Base-by-base conservation (phyloP, 1,140 invertebrate genomes). In the Meloidogyne floridensis region DNA sequence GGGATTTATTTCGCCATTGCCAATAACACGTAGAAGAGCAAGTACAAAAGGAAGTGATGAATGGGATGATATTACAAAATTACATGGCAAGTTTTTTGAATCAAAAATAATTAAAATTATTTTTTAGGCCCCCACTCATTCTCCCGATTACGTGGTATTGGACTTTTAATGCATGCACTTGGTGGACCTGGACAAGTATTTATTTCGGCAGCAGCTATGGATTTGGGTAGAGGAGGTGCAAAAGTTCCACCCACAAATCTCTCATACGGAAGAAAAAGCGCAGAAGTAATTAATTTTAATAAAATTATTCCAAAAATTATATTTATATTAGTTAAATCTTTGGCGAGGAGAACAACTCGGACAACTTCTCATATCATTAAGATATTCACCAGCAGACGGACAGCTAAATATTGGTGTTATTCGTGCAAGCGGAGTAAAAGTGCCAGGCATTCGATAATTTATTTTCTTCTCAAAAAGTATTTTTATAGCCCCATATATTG, bases 111-210 rank as follows among this genome's bases (percentile, higher is more conserved):
- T 77, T 32, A 2, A 15, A 54, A 80, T 79, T 5, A 43, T n/a
- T 70, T 56, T 76, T 10, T 13, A 75, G 59, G n/a, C 11, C 87
- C 72, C 85, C 96, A 96, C 89, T 94, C 95, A 0, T 95, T 96
- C 87, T 95, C 96, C 90, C 96, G 96, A 91, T 92, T 96, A 79
- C 95, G 96, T 90, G 95, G 94, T 85, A 93, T 95, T 89, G 95
- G 96, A 56, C 92, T 97, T 51, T 95, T 97, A 91, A 93, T 97
- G 69, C 96, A 97, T 90, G 95, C 97, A 9, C 96, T 97, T 91
- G 95, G 97, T 91, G 97, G 96, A 91, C 95, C 97, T 91, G 93
- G 96, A 86, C 97, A 97, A 43, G 73, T 32, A 53, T 51, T 76
- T 76, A 42, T 32, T 42, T 15, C 20, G 69, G 9, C 20, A 2